Percentiles rank a stretch among this genome's conserved stretches.
These are phyloP conservation scores for Thereuonema tuberculata DNA, from an alignment of 1,140 invertebrate genomes.

Conservation along the genomic window DNA sequence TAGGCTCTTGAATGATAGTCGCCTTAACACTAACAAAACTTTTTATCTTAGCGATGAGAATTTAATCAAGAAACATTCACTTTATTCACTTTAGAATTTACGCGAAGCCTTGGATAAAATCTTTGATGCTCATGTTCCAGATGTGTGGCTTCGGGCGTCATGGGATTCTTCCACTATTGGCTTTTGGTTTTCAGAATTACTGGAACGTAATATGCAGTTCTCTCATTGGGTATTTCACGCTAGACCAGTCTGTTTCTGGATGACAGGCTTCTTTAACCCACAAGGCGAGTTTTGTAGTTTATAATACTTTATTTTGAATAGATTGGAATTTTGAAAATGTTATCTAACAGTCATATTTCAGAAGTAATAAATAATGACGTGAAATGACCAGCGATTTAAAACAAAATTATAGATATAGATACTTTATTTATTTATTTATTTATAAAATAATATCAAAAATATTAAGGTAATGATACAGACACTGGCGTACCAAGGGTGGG, in stretches of 20 bases:
- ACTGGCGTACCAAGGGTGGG: no score
- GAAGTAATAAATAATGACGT: no score
- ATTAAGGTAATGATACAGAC: no score
- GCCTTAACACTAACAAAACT: no score
- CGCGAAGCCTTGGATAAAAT: slow-evolving; percentile 82
- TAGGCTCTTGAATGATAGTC: no score
- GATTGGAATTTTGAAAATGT: background rate
- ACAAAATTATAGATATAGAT: no score
- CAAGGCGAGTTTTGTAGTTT: slow-evolving; percentile 41
- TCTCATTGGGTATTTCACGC: slow-evolving; percentile 64
- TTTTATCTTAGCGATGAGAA: no score
- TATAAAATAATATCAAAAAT: no score
- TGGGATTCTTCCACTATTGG: slow-evolving; percentile 94
- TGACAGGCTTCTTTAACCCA: slow-evolving; percentile 96
- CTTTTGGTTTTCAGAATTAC: slow-evolving; percentile 92
- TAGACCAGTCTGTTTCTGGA: slow-evolving; percentile 77
- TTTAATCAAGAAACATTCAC: no score
- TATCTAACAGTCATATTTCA: no score
- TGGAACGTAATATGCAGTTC: slow-evolving; percentile 76
- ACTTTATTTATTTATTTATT: no score
- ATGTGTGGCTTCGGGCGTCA: slow-evolving; percentile 75
- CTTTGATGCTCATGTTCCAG: slow-evolving; percentile 88
- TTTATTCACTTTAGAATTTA: slow-evolving; percentile 40
- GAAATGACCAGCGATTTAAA: no score
- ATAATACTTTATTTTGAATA: background rate